These are phyloP conservation scores for Drusus annulatus DNA, from an alignment of 1,140 invertebrate genomes.

Conservation along the genomic window DNA sequence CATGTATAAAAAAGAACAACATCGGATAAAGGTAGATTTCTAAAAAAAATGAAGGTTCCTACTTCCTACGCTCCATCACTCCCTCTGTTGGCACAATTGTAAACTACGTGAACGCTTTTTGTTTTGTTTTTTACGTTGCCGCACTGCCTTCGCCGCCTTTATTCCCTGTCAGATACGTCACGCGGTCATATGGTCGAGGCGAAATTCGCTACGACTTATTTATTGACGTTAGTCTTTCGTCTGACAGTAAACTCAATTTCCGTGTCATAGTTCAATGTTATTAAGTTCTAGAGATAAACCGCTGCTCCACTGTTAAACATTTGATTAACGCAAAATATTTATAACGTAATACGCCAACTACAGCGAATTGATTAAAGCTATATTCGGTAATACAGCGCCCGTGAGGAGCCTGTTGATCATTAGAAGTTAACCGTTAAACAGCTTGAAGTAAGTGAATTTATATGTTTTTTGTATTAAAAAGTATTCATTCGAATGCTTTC, in stretches of 20 bases:
- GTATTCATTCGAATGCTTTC: too few relatives aligned
- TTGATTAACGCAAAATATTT: too few relatives aligned
- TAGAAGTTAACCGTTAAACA: not conserved
- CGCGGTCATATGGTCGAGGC: not conserved
- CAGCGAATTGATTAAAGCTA: not conserved
- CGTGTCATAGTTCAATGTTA: conserved; percentile 37
- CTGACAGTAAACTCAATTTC: not conserved
- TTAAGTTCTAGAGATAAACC: not conserved
- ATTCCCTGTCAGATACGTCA: not conserved
- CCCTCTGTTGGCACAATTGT: conserved; percentile 10
- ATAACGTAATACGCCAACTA: too few relatives aligned
- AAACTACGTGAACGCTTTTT: conserved; percentile 1
- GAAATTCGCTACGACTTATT: not conserved
- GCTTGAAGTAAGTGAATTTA: conserved; percentile 9
- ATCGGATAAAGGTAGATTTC: too few relatives aligned
- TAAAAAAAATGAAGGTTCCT: too few relatives aligned
- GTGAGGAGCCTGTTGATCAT: not conserved
- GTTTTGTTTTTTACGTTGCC: conserved; percentile 20
- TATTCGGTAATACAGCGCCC: not conserved
- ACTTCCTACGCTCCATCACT: too few relatives aligned
- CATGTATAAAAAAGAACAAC: too few relatives aligned
- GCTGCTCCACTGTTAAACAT: too few relatives aligned
- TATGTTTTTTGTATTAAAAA: not conserved
- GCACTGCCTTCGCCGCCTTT: conserved; percentile 17
- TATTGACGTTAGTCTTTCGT: not conserved